Evolutionary conservation across 2,797 vertebrate genomes (phyloP).

Genomic region (Gymnocypris eckloni): DNA sequence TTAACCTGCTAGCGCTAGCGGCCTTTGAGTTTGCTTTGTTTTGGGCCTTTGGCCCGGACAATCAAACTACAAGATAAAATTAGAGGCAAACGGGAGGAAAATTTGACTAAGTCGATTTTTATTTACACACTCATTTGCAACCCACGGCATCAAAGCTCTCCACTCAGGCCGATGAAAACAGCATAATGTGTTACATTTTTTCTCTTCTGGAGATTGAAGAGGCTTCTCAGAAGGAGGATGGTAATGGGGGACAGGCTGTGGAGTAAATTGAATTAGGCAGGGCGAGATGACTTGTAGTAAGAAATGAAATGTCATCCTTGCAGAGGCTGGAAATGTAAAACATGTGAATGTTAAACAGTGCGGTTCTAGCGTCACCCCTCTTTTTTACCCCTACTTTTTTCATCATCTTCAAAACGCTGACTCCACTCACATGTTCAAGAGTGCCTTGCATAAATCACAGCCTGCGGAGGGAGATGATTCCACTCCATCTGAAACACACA

Average conservation of each 20-base stretch:
- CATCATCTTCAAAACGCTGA: conserved; percentile 63
- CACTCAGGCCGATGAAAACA: conserved; percentile 63
- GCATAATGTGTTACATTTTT: conserved; percentile 59
- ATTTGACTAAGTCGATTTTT: conserved; percentile 42
- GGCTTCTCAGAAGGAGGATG: conserved; percentile 44
- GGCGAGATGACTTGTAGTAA: conserved; percentile 73
- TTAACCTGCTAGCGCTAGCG: conserved; percentile 45
- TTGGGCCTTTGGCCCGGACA: not conserved
- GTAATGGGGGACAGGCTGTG: conserved; percentile 74
- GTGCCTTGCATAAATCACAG: conserved; percentile 75
- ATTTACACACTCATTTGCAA: conserved; percentile 45
- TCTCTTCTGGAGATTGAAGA: conserved; percentile 37
- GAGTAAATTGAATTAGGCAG: conserved; percentile 80
- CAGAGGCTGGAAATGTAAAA: conserved; percentile 78
- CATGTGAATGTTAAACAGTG: conserved; percentile 75
- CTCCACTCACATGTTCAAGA: conserved; percentile 71
- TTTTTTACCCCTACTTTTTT: conserved; percentile 55
- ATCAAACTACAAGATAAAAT: conserved; percentile 16
- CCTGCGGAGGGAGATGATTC: conserved; percentile 69
- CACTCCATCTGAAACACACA: conserved; percentile 60
- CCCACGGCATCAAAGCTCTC: conserved; percentile 50
- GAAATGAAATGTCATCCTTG: conserved; percentile 81
- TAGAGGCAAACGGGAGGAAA: conserved; percentile 1
- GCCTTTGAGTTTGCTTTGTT: conserved; percentile 43
- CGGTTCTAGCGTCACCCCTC: conserved; percentile 61